phyloP scores from a whole-genome alignment of 2,113 vertebrate species.

The Syngnathus scovelli region DNA sequence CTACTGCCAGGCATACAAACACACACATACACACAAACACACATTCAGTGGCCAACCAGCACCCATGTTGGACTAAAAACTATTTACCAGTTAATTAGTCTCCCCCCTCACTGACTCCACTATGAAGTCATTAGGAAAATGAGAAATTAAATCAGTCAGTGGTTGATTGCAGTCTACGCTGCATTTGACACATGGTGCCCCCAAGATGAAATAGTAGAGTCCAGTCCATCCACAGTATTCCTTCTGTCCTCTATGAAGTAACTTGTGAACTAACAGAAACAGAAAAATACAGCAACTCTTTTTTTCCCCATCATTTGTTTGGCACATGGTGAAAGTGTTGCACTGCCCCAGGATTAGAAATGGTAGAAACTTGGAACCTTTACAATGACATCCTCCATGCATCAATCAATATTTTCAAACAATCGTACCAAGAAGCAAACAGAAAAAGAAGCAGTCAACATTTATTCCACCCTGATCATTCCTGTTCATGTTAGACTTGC shows the following conservation, averaged over 20 bases:
- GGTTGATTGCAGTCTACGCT: not conserved
- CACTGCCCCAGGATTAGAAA: too few relatives aligned
- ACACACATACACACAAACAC: not conserved
- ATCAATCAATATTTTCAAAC: not conserved
- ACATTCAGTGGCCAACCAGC: conserved; percentile 27
- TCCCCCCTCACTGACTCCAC: conserved; percentile 4
- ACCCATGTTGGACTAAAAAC: conserved; percentile 45
- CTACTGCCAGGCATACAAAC: conserved; percentile 7
- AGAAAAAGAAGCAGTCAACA: too few relatives aligned
- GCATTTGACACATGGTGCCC: not conserved
- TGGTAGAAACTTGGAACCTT: too few relatives aligned
- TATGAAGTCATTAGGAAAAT: conserved; percentile 31
- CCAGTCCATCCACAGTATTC: not conserved
- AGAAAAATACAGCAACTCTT: not conserved
- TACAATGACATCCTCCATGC: too few relatives aligned
- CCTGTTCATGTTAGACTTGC: too few relatives aligned
- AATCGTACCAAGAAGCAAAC: not conserved
- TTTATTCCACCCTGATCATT: not conserved
- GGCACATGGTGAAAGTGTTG: too few relatives aligned
- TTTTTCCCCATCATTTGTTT: not conserved
- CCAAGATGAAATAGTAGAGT: not conserved
- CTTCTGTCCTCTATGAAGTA: not conserved
- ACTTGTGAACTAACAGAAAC: not conserved
- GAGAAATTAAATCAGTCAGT: conserved; percentile 23
- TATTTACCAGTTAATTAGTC: conserved; percentile 53